phyloP scores from a whole-genome alignment of 30 jellyfish, hydroid and myxozoan genomes.

The Chironex yamaguchii region DNA sequence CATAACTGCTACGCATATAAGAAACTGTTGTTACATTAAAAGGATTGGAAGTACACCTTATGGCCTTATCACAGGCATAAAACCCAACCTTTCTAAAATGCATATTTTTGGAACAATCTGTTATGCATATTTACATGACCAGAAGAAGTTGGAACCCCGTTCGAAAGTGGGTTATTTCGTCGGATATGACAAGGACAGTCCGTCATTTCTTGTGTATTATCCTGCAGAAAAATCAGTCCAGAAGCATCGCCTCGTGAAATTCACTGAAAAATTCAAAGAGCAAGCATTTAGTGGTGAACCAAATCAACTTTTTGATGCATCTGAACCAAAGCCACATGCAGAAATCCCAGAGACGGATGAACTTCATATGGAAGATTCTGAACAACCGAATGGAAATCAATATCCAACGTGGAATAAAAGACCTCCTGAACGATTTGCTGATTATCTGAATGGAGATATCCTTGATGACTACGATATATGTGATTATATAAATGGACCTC shows the following conservation, averaged over 20 bases:
- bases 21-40: conserved; percentile 63
- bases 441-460: background rate
- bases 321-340: conserved; percentile 19
- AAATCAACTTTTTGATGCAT: conserved; percentile 9
- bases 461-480: conserved; percentile 6
- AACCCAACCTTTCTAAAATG: conserved; percentile 45
- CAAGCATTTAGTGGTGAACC: conserved; percentile 1
- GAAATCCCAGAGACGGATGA: background rate
- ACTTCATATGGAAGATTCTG: conserved; percentile 9
- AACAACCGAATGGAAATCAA: background rate
- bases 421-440: conserved; percentile 3
- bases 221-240: too few relatives aligned
- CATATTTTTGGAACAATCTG: conserved; percentile 70
- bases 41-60: conserved; percentile 41
- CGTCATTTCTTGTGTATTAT: conserved; percentile 46
- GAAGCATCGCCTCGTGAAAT: background rate
- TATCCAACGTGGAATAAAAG: background rate
- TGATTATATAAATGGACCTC: conserved; percentile 31
- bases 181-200: conserved; percentile 74
- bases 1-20: conserved; percentile 60
- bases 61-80: conserved; percentile 42
- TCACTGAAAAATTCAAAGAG: background rate
- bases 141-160: conserved; percentile 50
- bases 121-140: conserved; percentile 37
- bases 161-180: conserved; percentile 29